Conservation (phyloP, 2,888 invertebrate genomes). For the Rhingia campestris region DNA sequence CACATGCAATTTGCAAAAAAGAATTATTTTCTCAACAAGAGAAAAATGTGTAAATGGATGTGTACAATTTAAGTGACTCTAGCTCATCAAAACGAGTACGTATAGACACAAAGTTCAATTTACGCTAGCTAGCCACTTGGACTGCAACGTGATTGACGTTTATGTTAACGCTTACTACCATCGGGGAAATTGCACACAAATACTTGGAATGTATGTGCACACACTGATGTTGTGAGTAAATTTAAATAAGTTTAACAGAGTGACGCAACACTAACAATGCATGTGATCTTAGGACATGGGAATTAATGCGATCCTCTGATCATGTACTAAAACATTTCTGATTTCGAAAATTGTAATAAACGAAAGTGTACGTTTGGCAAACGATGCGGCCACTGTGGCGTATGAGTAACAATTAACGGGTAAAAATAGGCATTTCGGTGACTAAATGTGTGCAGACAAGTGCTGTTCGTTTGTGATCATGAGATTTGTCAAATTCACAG, state of each 20-base stretch:
- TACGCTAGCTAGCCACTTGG: background rate
- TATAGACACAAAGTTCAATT: background rate
- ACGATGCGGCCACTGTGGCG: constrained; percentile 10
- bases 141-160: background rate
- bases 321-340: constrained; percentile 10
- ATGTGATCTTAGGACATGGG: constrained; percentile 50
- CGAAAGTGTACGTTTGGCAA: constrained; percentile 9
- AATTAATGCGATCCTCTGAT: constrained; percentile 25
- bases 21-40: too few species aligned
- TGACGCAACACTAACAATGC: constrained; percentile 51
- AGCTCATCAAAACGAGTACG: background rate
- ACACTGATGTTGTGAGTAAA: constrained; percentile 12
- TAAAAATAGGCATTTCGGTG: constrained; percentile 17
- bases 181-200: too few species aligned
- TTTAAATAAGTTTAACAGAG: constrained; percentile 50
- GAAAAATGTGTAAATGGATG: background rate
- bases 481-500: constrained; percentile 15
- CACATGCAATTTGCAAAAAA: too few species aligned
- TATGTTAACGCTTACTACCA: background rate
- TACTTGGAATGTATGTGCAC: too few species aligned
- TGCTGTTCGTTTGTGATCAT: background rate
- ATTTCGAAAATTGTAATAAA: constrained; percentile 28
- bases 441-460: background rate
- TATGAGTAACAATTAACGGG: constrained; percentile 49
- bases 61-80: background rate